phyloP scores from a whole-genome alignment of 2,113 vertebrate genomes.

The Clarias macrocephalus region DNA sequence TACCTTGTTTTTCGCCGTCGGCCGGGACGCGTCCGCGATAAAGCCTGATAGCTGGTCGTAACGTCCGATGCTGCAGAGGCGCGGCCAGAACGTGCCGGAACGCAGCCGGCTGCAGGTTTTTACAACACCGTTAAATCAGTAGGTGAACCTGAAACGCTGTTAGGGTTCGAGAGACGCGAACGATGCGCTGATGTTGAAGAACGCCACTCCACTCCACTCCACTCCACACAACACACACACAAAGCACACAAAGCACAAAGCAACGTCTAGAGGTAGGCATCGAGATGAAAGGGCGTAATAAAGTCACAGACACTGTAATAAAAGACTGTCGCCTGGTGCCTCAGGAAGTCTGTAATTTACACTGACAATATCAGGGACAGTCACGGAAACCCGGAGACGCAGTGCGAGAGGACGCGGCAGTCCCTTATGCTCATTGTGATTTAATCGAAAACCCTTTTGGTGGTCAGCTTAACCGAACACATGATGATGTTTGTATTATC shows the following conservation, averaged over 20 bases:
- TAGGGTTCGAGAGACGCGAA: neutral
- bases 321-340: slow-evolving; percentile 64
- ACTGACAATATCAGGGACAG: slow-evolving; percentile 70
- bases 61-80: neutral
- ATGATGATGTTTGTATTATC: slow-evolving; percentile 8
- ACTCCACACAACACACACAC: no score
- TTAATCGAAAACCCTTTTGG: neutral
- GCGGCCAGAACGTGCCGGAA: neutral
- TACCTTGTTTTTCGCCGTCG: neutral
- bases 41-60: neutral
- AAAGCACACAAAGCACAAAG: slow-evolving; percentile 48
- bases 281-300: slow-evolving; percentile 61
- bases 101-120: neutral
- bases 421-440: neutral
- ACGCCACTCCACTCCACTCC: neutral
- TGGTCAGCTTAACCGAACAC: slow-evolving; percentile 44
- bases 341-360: slow-evolving; percentile 79
- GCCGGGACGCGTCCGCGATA: neutral
- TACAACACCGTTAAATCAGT: neutral
- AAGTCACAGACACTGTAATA: slow-evolving; percentile 64
- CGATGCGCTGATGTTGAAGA: neutral
- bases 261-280: slow-evolving; percentile 57
- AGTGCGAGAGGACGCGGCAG: slow-evolving; percentile 27
- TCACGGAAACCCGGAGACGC: slow-evolving; percentile 45
- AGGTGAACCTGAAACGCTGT: neutral